A percentile compares a stretch with the other conserved stretches of the same genome.
phyloP scores from a whole-genome alignment of 2,888 invertebrate species.

The Cinara cedri region DNA sequence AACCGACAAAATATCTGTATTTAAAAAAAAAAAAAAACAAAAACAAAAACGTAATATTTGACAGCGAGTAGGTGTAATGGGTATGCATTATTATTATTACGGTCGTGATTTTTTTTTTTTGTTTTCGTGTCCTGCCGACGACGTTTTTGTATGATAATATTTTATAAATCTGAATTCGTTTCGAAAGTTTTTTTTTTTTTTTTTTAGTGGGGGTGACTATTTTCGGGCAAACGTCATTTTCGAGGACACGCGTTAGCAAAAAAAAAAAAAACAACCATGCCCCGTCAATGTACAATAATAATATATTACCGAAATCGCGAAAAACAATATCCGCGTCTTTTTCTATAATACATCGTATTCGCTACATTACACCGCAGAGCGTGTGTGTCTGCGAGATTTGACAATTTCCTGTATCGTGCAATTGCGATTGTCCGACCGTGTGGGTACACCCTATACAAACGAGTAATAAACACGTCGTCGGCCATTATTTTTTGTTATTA shows the following conservation, averaged over 20 bases:
- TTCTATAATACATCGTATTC: no score
- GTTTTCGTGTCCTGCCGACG: background rate
- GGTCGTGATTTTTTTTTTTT: background rate
- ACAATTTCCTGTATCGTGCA: no score
- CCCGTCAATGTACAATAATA: background rate
- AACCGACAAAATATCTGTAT: constrained; percentile 21
- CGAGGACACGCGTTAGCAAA: background rate
- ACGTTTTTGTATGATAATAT: no score
- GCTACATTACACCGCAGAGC: no score
- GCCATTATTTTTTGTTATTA: constrained; percentile 1
- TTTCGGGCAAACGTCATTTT: background rate
- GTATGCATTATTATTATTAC: constrained; percentile 1
- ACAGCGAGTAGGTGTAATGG: constrained; percentile 38
- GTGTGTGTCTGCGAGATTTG: no score
- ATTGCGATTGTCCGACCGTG: no score
- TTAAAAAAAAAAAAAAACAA: no score
- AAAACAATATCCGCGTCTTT: no score
- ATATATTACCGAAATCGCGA: background rate
- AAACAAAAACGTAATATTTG: constrained; percentile 8
- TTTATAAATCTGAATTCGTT: no score
- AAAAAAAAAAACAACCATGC: background rate
- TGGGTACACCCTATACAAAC: no score
- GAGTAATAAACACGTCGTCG: constrained; percentile 30
- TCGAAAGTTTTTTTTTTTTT: constrained; percentile 16
- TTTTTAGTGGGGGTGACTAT: no score